Conservation (phyloP, 2,888 invertebrate species). For the Gerris lacustris region DNA sequence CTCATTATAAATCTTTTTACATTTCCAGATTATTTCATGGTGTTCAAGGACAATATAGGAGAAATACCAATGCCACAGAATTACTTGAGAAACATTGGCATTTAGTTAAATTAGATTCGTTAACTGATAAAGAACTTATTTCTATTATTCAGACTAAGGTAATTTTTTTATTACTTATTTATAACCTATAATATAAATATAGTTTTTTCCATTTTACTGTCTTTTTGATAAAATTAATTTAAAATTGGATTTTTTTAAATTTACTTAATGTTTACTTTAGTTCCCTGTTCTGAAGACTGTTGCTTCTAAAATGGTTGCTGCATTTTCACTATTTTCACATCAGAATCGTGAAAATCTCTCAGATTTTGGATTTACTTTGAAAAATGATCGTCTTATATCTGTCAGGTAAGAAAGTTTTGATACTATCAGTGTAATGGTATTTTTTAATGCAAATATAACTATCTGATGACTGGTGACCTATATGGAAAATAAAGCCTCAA, state of each 20-base stretch:
- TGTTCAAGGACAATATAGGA: conserved; percentile 47
- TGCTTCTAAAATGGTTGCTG: conserved; percentile 62
- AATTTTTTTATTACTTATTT: conserved; percentile 10
- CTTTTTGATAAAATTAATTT: too few species aligned
- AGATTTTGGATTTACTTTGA: conserved; percentile 31
- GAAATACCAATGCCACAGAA: conserved; percentile 51
- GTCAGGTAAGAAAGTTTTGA: conserved; percentile 37
- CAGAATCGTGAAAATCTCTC: conserved; percentile 10
- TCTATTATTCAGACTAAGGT: conserved; percentile 50
- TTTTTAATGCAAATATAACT: too few species aligned
- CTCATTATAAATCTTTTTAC: conserved; percentile 16
- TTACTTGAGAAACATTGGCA: conserved; percentile 71
- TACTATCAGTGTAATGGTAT: too few species aligned
- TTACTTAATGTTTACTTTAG: conserved; percentile 33
- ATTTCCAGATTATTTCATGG: conserved; percentile 47
- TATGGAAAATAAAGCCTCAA: too few species aligned
- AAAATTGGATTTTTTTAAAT: neutral
- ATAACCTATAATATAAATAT: neutral
- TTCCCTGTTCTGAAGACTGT: conserved; percentile 62
- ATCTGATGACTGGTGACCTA: too few species aligned
- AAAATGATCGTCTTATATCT: conserved; percentile 51
- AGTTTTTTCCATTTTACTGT: neutral
- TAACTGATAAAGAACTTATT: conserved; percentile 61
- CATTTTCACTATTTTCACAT: conserved; percentile 66
- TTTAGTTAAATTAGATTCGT: conserved; percentile 66